These are phyloP conservation scores for Hydroisotoma schaefferi DNA, from an alignment of 2,888 invertebrate genomes.

Conservation along the genomic window DNA sequence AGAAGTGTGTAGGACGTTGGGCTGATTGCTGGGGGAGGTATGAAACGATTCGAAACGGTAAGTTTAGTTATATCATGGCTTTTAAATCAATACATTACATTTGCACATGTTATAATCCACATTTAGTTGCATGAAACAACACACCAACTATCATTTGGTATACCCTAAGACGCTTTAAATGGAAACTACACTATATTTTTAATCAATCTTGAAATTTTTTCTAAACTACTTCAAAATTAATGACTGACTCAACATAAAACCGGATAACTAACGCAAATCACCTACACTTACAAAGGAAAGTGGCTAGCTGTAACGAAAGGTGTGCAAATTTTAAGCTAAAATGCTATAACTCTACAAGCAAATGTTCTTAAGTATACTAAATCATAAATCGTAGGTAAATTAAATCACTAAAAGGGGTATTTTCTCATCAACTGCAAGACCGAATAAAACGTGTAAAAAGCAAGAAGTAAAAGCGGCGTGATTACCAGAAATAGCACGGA, in stretches of 20 bases:
- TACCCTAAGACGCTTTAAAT: no score
- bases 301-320: neutral
- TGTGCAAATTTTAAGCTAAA: neutral
- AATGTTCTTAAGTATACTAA: no score
- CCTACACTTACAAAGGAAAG: no score
- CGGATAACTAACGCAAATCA: no score
- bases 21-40: constrained; percentile 44
- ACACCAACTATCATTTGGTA: no score
- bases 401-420: neutral
- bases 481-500: constrained; percentile 49
- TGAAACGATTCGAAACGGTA: neutral
- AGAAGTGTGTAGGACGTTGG: constrained; percentile 45
- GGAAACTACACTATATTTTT: no score
- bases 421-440: neutral
- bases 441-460: neutral
- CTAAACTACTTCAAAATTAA: no score
- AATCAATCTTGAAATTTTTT: no score
- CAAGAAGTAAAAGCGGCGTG: constrained; percentile 8
- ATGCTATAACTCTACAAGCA: neutral
- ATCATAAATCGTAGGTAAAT: neutral
- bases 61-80: neutral
- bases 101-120: no score
- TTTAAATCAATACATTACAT: no score
- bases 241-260: no score
- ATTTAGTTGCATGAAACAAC: no score